Percentiles rank a stretch among this genome's conserved stretches.
These are phyloP conservation scores for Petrophora chlorosata DNA, from an alignment of 2,888 invertebrate genomes.

Conservation along the genomic window DNA sequence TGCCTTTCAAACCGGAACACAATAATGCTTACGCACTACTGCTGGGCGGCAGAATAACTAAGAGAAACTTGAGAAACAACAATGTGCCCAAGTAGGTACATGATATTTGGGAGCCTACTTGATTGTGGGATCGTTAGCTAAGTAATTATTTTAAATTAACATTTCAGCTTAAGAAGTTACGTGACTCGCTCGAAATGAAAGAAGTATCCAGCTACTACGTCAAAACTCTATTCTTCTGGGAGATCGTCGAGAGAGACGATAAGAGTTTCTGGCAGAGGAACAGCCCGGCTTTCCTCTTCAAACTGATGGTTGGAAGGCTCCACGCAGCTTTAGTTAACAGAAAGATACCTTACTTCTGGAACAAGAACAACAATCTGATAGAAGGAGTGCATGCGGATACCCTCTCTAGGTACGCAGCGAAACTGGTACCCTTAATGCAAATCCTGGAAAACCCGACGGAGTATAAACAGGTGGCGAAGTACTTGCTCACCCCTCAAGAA, in stretches of 20 bases:
- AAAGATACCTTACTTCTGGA: conserved; percentile 78
- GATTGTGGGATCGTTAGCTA: too few relatives aligned
- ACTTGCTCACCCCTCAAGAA: conserved; percentile 51
- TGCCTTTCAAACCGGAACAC: too few relatives aligned
- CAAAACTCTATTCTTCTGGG: conserved; percentile 80
- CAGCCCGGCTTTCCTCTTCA: conserved; percentile 54
- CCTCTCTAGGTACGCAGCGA: conserved; percentile 48
- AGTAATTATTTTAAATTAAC: neutral
- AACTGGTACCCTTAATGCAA: conserved; percentile 47
- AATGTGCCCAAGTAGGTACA: too few relatives aligned
- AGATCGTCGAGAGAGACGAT: conserved; percentile 49
- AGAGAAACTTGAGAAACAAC: too few relatives aligned
- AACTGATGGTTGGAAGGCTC: conserved; percentile 69
- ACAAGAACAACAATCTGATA: conserved; percentile 70
- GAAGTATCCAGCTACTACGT: conserved; percentile 83
- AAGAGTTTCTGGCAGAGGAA: conserved; percentile 53
- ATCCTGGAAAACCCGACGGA: conserved; percentile 45
- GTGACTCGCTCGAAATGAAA: conserved; percentile 69
- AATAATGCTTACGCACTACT: too few relatives aligned
- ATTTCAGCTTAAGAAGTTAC: conserved; percentile 76
- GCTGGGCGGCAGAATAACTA: too few relatives aligned
- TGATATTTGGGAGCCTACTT: too few relatives aligned
- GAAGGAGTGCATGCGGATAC: conserved; percentile 38
- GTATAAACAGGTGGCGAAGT: conserved; percentile 59
- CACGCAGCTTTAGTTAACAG: conserved; percentile 49